Base-by-base conservation (phyloP, 2,888 invertebrate genomes). In the Tanypteryx hageni region DNA sequence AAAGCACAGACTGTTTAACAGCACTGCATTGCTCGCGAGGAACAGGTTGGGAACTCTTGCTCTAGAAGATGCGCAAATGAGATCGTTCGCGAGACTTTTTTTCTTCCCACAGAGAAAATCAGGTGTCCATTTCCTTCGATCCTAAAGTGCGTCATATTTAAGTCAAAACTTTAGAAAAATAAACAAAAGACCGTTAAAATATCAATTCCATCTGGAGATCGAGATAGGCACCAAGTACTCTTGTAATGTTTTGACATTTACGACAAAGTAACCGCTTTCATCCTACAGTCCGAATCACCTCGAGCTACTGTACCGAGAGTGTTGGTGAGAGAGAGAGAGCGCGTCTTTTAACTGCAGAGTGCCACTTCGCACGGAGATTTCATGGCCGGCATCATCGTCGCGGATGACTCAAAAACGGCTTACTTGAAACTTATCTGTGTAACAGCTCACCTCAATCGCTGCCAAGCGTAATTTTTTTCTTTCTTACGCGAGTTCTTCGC, bases 191-290 rank as follows among this genome's bases (percentile, higher is more conserved):
- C 22, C 76, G 76, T 76, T 22, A 76, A 76, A 76, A 76, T 76
- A 76, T 22, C 76, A 27, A 76, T 76, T 10, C 27, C 76, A 27
- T 11, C 27, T 22, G 76, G 22, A 76, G 76, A 76, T 76, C 76
- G 76, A 76, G 76, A 76, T 76, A 76, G 27, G 22, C 76, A 22
- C 44, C 44, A 18, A 18, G n/a, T 64, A 64, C n/a, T 64, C 83
- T 83, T n/a, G 83, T 56, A 56, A 56, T 83, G 83, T 56, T 56
- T 83, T 83, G 83, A 83, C 83, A 14, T 83, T 83, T 83, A 83
- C 83, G 83, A 83, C 83, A 83, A 83, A 83, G 83, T 83, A 83
- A 83, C 83, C 56, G 83, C 83, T 83, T 56, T 56, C 83, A 83
- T 83, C 83, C 44, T 18, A 27, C 76, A 44, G 56, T 83, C 44